Evolutionary conservation across 2,797 vertebrate genomes (phyloP), one percentile per base, ranked within the genome.

Genomic region (Manis javanica): DNA sequence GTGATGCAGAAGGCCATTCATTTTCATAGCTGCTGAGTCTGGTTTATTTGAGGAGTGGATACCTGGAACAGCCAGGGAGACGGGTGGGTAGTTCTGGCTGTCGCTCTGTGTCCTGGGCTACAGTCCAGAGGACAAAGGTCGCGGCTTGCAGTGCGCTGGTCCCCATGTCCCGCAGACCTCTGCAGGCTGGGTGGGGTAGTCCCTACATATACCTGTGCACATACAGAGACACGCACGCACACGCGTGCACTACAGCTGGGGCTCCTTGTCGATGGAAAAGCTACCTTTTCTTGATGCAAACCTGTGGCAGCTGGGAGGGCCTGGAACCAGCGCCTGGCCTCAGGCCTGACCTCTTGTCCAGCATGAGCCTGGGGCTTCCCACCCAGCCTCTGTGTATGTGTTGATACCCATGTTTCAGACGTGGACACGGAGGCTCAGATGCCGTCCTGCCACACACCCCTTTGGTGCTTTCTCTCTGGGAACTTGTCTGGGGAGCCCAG

Each of bases 91-190:
- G 4, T 26, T 21, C 42, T 14, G 16, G 31, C 29, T 5, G 51
- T 46, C 5, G 23, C 31, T 69, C 21, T 14, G 31, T 49, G 71
- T 92, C 78, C 66, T 26, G 57, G 85, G 53, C 63, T 64, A 7
- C 10, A 64, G 59, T 49, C 81, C 51, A n/a, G 26, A 79, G 92
- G 57, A 74, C 87, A 87, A 66, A 90, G 16, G 90, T 89, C 42
- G 1, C 4, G 49, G 59, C 46, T 79, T 7, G 13, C 81, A 24
- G n/a, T 37, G 57, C 68, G 39, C 68, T 3, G 31, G 26, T n/a
- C 12, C 89, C 24, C 18, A 4, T 0, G 13, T 59, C 34, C 51
- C 59, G 39, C 7, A 4, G 39, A 53, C 34, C 18, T 92, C 37
- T 7, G 10, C 49, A 49, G 37, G 39, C 46, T 1, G 24, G 42